Percentiles rank a stretch among this genome's conserved stretches.
phyloP scores from a whole-genome alignment of 2,797 vertebrate genomes.

The Fundulus diaphanus region DNA sequence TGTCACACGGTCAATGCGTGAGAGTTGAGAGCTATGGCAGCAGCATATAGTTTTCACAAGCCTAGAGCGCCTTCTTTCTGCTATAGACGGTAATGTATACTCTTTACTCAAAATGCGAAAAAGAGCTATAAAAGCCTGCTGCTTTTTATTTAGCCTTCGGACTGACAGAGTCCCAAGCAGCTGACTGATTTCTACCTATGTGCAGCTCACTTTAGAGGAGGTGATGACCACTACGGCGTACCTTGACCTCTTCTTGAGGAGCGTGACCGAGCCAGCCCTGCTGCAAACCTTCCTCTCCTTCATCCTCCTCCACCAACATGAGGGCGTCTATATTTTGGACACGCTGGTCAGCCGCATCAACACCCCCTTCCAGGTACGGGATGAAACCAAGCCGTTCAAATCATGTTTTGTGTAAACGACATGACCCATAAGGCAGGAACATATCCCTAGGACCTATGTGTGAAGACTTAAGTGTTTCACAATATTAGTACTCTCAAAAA shows the following conservation, averaged over 20 bases:
- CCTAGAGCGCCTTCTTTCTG: too few species aligned
- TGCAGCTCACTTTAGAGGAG: conserved; percentile 93
- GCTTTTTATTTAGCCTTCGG: not conserved
- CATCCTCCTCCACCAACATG: conserved; percentile 92
- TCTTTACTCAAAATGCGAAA: not conserved
- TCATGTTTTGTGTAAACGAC: not conserved
- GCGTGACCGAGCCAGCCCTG: conserved; percentile 90
- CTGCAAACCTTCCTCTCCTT: conserved; percentile 96
- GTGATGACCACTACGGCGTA: conserved; percentile 98
- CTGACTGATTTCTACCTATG: not conserved
- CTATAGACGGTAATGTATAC: too few species aligned
- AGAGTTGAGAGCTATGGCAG: too few species aligned
- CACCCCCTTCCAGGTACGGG: conserved; percentile 92
- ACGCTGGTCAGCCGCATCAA: conserved; percentile 96
- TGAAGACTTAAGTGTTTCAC: not conserved
- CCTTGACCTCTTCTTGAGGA: conserved; percentile 94
- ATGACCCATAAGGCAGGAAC: conserved; percentile 10
- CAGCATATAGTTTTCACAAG: too few species aligned
- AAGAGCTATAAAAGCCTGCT: not conserved
- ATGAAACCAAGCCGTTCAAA: not conserved
- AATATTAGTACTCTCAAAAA: not conserved
- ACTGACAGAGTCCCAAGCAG: not conserved
- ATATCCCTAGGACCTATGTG: not conserved
- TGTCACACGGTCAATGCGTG: too few species aligned
- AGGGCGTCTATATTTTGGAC: conserved; percentile 93